These are phyloP conservation scores for Grantiella picta DNA, from an alignment of 2,113 vertebrate genomes.

Conservation along the genomic window DNA sequence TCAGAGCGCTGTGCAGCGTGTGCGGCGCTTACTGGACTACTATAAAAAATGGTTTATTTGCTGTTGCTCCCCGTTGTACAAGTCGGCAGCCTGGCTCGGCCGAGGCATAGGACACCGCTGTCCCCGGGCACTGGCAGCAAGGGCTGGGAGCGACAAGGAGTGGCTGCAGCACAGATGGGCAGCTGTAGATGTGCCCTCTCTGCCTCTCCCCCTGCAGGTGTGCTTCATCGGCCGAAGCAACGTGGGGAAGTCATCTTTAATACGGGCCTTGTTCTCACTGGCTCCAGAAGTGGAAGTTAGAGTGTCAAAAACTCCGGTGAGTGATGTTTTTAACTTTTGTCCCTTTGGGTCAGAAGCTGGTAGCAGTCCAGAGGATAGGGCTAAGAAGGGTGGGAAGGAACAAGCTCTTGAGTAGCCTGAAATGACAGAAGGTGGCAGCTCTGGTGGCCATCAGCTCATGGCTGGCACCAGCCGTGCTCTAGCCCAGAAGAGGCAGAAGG, in stretches of 20 bases:
- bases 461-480: neutral
- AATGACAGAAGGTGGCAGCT: neutral
- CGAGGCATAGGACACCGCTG: neutral
- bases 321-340: neutral
- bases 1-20: neutral
- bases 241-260: constrained; percentile 93
- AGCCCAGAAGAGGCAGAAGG: neutral
- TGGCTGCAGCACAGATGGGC: neutral
- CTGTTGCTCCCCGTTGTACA: neutral
- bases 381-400: neutral
- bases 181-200: too few species aligned
- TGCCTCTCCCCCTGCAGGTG: constrained; percentile 71
- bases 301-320: constrained; percentile 91
- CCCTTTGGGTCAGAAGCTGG: neutral
- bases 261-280: constrained; percentile 88
- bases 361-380: neutral
- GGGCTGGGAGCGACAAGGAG: neutral
- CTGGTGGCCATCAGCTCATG: fast-evolving
- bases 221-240: constrained; percentile 96
- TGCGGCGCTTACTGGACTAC: fast-evolving
- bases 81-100: fast-evolving
- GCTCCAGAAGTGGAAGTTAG: constrained; percentile 88
- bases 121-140: neutral
- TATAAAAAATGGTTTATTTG: fast-evolving
- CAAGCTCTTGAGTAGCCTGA: neutral